These are phyloP conservation scores for Drosophila cognata DNA, from an alignment of 2,888 invertebrate genomes.

Conservation along the genomic window DNA sequence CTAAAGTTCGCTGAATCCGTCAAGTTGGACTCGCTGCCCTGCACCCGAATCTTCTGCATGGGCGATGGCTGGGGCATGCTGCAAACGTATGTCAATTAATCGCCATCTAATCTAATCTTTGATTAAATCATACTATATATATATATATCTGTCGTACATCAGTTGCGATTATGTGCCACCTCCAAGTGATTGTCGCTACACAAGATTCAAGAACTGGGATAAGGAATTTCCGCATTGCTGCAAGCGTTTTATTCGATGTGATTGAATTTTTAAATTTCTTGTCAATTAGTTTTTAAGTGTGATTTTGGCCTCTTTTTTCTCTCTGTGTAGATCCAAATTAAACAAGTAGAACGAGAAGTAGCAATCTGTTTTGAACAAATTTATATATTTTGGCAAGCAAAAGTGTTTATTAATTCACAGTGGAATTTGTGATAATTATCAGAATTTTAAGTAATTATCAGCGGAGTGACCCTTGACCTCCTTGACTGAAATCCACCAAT, in stretches of 20 bases:
- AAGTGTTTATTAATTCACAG: neutral
- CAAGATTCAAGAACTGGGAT: constrained; percentile 32
- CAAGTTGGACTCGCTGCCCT: constrained; percentile 44
- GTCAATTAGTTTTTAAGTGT: neutral
- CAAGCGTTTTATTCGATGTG: constrained; percentile 50
- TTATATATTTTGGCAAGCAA: neutral
- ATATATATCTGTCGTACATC: neutral
- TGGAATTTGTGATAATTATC: neutral
- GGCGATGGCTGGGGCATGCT: constrained; percentile 64
- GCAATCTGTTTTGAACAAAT: neutral
- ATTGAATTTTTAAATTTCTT: constrained; percentile 17
- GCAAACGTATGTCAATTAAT: constrained; percentile 44
- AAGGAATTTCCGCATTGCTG: constrained; percentile 51
- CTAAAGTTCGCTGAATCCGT: constrained; percentile 35
- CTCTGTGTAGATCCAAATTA: constrained; percentile 8
- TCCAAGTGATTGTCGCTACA: constrained; percentile 40
- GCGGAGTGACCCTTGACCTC: neutral
- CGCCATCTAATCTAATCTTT: neutral
- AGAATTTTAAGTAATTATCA: neutral
- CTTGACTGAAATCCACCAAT: neutral
- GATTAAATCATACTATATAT: neutral
- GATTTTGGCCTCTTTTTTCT: neutral
- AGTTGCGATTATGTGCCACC: constrained; percentile 49
- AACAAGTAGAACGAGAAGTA: neutral
- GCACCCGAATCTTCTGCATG: constrained; percentile 42